Evolutionary conservation across 1,140 invertebrate species (phyloP), one percentile per base, ranked within the genome.

Genomic region (Pantala flavescens): DNA sequence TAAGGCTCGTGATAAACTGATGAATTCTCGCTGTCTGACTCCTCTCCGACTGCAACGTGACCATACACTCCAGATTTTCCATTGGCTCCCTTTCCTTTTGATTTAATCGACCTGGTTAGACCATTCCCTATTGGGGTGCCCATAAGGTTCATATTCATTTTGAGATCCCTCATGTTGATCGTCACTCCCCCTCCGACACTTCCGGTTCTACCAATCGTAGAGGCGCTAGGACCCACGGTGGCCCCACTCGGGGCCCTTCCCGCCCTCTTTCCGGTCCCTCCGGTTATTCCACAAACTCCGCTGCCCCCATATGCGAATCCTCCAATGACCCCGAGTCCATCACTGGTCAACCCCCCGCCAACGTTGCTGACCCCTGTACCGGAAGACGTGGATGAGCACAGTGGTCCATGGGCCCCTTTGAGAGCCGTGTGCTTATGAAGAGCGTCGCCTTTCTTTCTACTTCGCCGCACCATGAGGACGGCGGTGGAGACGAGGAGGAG

Each of bases 401-500:
- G 73, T 24, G 74, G 80, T 75, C 71, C 74, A n/a, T 36, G 73
- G 49, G 74, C 80, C 75, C 71, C 74, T 43, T 70, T 73, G 76
- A 85, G 76, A 0, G 87, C 86, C 10, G 88, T 88, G 80, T 90
- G 89, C 43, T 90, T 84, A 74, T 84, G 82, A 0, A 89, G 81
- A 0, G 88, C 87, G 0, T 87, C 85, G 76, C 91, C 91, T 77
- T 91, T 88, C 23, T 89, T 85, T 10, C 90, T 89, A 19, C 91
- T 84, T 24, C 92, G 84, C 10, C 90, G 87, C 81, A 92, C 87
- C 74, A 93, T 85, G 36, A 91, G 86, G 0, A 90, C 85, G 12
- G 88, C 89, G 78, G 89, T 88, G 5, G 87, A 88, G n/a, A 90
- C 80, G 0, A 92, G 82, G 0, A 93, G 82, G 0, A 89, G 86